These are phyloP conservation scores for Pristionchus arcanus DNA, from an alignment of 2,888 invertebrate genomes.

Conservation along the genomic window DNA sequence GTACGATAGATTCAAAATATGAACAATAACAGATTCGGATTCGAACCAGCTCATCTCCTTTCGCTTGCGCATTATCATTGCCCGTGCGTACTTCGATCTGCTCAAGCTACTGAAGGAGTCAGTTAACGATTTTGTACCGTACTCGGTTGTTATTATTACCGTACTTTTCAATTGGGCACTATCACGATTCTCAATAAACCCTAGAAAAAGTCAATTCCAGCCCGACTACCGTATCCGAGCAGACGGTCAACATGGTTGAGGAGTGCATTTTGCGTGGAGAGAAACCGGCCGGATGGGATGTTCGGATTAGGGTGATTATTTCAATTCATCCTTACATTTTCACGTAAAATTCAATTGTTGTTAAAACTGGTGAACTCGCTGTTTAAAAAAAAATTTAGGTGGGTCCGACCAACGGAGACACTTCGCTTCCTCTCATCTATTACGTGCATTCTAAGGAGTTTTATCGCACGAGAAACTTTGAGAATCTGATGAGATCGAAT, in stretches of 20 bases:
- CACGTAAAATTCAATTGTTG: no score
- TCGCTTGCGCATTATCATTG: not conserved
- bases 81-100: not conserved
- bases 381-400: not conserved
- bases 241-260: not conserved
- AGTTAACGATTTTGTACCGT: not conserved
- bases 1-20: no score
- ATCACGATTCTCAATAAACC: no score
- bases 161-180: no score
- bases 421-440: not conserved
- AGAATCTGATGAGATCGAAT: not conserved
- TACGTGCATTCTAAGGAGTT: constrained; percentile 36
- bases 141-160: no score
- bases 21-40: no score
- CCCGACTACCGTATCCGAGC: not conserved
- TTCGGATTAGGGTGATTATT: not conserved
- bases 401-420: not conserved
- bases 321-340: no score
- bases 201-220: not conserved
- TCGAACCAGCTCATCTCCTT: not conserved
- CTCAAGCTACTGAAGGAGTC: not conserved
- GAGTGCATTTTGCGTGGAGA: constrained; percentile 24
- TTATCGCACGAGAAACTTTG: not conserved
- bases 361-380: no score
- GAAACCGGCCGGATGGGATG: constrained; percentile 37